phyloP scores from a whole-genome alignment of 2,797 vertebrate species.

The Gymnopithys bicolor region DNA sequence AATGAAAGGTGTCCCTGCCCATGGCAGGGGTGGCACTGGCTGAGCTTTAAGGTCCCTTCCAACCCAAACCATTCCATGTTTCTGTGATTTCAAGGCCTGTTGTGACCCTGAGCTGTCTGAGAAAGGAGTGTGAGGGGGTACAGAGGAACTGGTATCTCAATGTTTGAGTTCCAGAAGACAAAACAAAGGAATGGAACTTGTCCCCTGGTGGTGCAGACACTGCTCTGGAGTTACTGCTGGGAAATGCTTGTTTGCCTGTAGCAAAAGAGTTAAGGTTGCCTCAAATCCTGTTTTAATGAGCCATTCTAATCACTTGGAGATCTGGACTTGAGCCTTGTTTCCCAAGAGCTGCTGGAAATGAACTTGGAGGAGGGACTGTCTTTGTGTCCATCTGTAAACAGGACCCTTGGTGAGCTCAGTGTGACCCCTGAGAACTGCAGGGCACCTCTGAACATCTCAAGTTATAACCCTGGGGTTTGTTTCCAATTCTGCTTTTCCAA shows the following conservation, averaged over 20 bases:
- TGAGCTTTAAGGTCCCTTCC: neutral
- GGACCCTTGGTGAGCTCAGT: neutral
- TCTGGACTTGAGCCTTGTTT: neutral
- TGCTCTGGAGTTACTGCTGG: neutral
- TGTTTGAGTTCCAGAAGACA: neutral
- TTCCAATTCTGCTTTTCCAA: neutral
- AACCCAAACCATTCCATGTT: neutral
- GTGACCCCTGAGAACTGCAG: neutral
- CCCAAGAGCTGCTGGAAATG: neutral
- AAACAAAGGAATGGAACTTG: neutral
- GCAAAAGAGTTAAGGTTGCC: neutral
- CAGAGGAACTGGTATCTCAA: neutral
- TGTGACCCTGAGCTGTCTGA: neutral
- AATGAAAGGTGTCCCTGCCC: neutral
- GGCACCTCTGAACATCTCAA: too few species aligned
- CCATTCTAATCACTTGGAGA: neutral
- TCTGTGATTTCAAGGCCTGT: neutral
- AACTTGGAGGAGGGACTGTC: neutral
- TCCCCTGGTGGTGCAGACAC: neutral
- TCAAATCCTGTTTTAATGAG: neutral
- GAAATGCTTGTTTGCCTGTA: neutral
- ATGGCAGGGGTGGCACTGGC: neutral
- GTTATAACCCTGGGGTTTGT: neutral
- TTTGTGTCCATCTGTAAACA: fast-evolving
- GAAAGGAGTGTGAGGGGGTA: neutral